These are phyloP conservation scores for Neuroterus valhalla DNA, from an alignment of 1,140 invertebrate genomes.

Conservation along the genomic window DNA sequence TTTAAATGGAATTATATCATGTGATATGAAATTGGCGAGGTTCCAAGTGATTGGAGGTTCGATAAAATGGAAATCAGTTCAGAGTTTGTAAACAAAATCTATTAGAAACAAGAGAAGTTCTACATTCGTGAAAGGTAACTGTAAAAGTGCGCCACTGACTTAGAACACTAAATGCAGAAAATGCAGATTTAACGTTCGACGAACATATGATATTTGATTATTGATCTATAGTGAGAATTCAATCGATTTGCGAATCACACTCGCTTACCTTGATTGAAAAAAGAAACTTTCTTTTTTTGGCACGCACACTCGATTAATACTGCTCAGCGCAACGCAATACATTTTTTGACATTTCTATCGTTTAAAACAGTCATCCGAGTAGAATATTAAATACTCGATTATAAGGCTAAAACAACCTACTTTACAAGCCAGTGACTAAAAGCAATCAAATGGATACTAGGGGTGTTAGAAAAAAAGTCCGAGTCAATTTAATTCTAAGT, in stretches of 20 bases:
- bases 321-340: slow-evolving; percentile 21
- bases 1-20: too few species aligned
- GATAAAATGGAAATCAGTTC: neutral
- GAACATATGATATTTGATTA: neutral
- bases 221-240: neutral
- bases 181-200: slow-evolving; percentile 8
- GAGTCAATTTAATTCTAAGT: too few species aligned
- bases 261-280: neutral
- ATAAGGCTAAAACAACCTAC: slow-evolving; percentile 18
- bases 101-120: slow-evolving; percentile 18
- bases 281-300: neutral
- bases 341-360: neutral
- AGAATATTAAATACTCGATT: slow-evolving; percentile 2
- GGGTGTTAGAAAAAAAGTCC: too few species aligned
- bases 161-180: slow-evolving; percentile 18
- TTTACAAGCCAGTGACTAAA: slow-evolving; percentile 28
- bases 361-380: slow-evolving; percentile 4
- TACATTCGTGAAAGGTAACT: slow-evolving; percentile 26
- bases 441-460: slow-evolving; percentile 4
- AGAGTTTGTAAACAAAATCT: slow-evolving; percentile 23
- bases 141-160: slow-evolving; percentile 18
- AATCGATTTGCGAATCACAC: neutral
- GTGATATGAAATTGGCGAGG: too few species aligned
- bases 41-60: neutral
- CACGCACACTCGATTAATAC: slow-evolving; percentile 26